Evolutionary conservation across 2,113 vertebrate species (phyloP).

Genomic region (Trochalopteron elliotii): DNA sequence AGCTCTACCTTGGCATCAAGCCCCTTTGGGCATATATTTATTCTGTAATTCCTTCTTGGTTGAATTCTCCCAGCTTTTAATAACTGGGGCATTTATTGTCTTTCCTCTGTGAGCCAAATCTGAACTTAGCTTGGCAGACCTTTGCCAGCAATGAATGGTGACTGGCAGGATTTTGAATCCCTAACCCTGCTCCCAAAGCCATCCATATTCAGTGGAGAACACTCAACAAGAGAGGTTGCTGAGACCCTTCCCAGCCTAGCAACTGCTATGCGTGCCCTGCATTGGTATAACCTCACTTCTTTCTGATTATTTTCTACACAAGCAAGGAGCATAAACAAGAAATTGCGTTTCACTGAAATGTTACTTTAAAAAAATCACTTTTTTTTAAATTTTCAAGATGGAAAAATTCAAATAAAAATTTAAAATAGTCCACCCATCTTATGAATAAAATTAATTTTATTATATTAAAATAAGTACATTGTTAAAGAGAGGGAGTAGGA

Average conservation of each 20-base stretch:
- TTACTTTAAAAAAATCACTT: neutral
- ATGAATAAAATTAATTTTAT: neutral
- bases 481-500: neutral
- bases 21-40: neutral
- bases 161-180: neutral
- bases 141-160: neutral
- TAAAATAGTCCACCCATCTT: neutral
- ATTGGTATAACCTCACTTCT: neutral
- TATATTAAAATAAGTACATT: neutral
- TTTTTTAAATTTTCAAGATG: neutral
- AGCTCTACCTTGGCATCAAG: neutral
- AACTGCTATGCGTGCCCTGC: accelerated
- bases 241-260: neutral
- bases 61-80: neutral
- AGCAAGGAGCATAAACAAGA: neutral
- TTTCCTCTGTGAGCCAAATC: neutral
- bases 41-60: neutral
- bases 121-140: neutral
- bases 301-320: neutral
- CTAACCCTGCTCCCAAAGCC: neutral
- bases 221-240: neutral
- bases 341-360: neutral
- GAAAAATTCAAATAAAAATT: neutral
- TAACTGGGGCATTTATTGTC: neutral
- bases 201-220: neutral